Evolutionary conservation across 2,888 invertebrate genomes (phyloP), one percentile per base, ranked within the genome.

Genomic region (Eristalis tenax): DNA sequence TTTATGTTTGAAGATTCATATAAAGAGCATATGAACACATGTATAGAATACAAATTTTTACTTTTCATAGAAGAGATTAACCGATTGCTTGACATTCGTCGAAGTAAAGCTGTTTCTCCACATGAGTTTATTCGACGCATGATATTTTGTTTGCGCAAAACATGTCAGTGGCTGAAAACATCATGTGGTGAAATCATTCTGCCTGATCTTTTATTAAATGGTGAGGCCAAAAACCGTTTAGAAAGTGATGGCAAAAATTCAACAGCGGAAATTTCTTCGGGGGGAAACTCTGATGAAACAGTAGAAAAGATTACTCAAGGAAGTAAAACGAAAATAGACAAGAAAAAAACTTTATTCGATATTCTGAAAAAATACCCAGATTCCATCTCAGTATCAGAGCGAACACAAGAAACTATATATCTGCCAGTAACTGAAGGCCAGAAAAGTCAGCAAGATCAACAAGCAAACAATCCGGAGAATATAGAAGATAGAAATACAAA

Each of bases 1-100:
- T 93, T 92, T 66, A 93, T 93, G 93, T 92, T 92, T 77, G 92
- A 93, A 69, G 91, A 93, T 2, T 90, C 93, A 0, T 92, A 91
- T 78, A 90, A 91, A n/a, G 89, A 92, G 38, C 93, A 93, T 64
- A 84, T 92, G 82, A 90, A 91, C 57, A 90, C 90, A 38, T 93
- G 93, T 79, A 91, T 93, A n/a, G 93, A 93, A 70, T 91, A 90
- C 79, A 92, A 92, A 61, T 92, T 93, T 85, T 81, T 91, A 0
- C 89, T 89, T 15, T 91, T 92, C 65, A 90, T 92, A 0, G 91
- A 90, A 28, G 92, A 93, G 35, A 88, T 91, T n/a, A 92, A 91
- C 75, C 90, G 90, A 11, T 88, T 93, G 22, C 73, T 92, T 13
- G 90, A 91, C 3, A 92, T 93, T 6, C 90, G 92, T 22, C 90